A percentile compares a stretch with the other conserved stretches of the same genome.
Evolutionary conservation across 1,140 invertebrate genomes (phyloP).

Genomic region (Drosophila ambigua): DNA sequence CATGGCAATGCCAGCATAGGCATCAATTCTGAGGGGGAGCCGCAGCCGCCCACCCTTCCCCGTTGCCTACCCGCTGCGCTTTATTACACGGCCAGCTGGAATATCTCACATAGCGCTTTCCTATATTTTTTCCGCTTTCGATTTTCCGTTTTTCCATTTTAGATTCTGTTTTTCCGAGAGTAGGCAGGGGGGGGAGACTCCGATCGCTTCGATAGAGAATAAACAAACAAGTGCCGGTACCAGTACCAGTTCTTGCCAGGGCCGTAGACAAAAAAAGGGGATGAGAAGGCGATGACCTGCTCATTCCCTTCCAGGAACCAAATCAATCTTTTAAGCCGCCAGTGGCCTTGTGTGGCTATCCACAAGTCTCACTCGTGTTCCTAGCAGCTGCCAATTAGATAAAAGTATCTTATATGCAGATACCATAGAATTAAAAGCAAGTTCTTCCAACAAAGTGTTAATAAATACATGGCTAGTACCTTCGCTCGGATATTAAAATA

Average conservation of each 20-base stretch:
- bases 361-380: too few species aligned
- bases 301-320: neutral
- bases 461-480: neutral
- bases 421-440: too few species aligned
- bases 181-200: too few species aligned
- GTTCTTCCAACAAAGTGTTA: neutral
- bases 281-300: neutral
- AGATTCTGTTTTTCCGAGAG: constrained; percentile 6
- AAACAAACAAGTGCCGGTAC: constrained; percentile 67
- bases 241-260: neutral
- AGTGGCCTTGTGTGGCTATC: too few species aligned
- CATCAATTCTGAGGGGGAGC: too few species aligned
- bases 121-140: constrained; percentile 7
- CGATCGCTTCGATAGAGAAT: constrained; percentile 22
- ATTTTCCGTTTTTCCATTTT: constrained; percentile 10
- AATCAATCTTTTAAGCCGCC: neutral
- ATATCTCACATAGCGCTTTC: constrained; percentile 65
- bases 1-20: neutral
- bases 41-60: neutral
- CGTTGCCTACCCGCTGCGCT: constrained; percentile 5
- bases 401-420: too few species aligned
- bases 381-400: too few species aligned
- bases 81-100: constrained; percentile 63
- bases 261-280: neutral
- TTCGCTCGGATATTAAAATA: neutral